Base-by-base conservation (phyloP, 2,797 vertebrate species). In the Macropodus opercularis region DNA sequence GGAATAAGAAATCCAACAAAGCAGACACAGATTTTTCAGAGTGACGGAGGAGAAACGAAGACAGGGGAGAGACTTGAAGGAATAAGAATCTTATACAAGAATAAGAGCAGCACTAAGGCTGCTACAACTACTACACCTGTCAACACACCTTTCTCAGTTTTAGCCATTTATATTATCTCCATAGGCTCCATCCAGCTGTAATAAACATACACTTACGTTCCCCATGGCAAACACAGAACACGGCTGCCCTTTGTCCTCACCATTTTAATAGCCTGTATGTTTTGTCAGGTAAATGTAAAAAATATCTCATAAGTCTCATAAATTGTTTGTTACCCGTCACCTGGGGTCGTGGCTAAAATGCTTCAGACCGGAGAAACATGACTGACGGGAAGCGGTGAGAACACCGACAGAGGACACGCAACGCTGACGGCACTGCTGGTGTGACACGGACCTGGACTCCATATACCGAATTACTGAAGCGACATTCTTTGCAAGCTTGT, bases 1-100 rank as follows among this genome's bases (percentile, higher is more conserved):
- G 87, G 89, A 93, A 93, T 77, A 86, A 89, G 85, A 92, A 77
- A 91, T 83, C 84, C 87, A 81, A 90, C 81, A 90, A 76, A 89
- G 91, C 79, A 92, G 42, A 86, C 80, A 90, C 31, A 87, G 57
- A 85, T 63, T 85, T 80, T 87, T 90, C 76, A 90, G 83, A 80
- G 72, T 54, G 69, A 72, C 48, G 58, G 51, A 58, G 72, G 69
- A 81, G 58, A 78, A 21, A 84, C 62, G 74, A 44, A 85, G 49
- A 88, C 63, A 75, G 44, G 49, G 69, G 39, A 83, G 50, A 85
- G 47, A 79, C 59, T 72, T 64, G 73, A 52, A 75, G 63, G 62
- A 23, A n/a, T n/a, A n/a, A n/a, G n/a, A n/a, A n/a, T n/a, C n/a
- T n/a, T n/a, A n/a, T n/a, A n/a, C n/a, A n/a, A n/a, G n/a, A n/a